phyloP scores from a whole-genome alignment of 2,113 vertebrate genomes.

The Hypomesus transpacificus region DNA sequence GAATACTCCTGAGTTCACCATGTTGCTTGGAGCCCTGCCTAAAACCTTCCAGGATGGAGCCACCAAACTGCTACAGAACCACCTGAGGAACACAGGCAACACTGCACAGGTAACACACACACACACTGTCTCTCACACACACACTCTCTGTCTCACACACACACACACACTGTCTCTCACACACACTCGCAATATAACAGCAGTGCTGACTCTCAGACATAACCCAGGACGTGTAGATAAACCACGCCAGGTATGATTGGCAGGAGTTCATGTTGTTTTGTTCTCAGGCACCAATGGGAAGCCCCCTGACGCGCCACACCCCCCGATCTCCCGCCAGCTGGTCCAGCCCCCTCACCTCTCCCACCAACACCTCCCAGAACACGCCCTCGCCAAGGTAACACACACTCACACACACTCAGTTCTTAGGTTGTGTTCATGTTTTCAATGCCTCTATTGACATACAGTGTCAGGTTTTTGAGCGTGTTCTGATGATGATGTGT shows the following conservation, averaged over 20 bases:
- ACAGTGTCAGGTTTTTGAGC: background rate
- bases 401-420: background rate
- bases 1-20: constrained; percentile 97
- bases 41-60: constrained; percentile 98
- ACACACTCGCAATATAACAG: too few relatives aligned
- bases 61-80: constrained; percentile 94
- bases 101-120: constrained; percentile 79
- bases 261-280: background rate
- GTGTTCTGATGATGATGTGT: background rate
- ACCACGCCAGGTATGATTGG: too few relatives aligned
- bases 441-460: background rate
- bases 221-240: too few relatives aligned
- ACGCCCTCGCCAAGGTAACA: constrained; percentile 89
- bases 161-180: too few relatives aligned
- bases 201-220: too few relatives aligned
- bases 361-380: constrained; percentile 91
- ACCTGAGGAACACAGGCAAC: constrained; percentile 89
- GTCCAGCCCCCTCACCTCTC: constrained; percentile 93
- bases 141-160: background rate
- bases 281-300: constrained; percentile 81
- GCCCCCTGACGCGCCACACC: constrained; percentile 87
- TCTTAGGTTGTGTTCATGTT: background rate
- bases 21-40: constrained; percentile 93
- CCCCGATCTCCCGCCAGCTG: constrained; percentile 90
- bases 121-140: background rate